A percentile compares a stretch with the other conserved stretches of the same genome.
These are phyloP conservation scores for Anthonomus grandis DNA, from an alignment of 1,140 invertebrate genomes.

Conservation along the genomic window DNA sequence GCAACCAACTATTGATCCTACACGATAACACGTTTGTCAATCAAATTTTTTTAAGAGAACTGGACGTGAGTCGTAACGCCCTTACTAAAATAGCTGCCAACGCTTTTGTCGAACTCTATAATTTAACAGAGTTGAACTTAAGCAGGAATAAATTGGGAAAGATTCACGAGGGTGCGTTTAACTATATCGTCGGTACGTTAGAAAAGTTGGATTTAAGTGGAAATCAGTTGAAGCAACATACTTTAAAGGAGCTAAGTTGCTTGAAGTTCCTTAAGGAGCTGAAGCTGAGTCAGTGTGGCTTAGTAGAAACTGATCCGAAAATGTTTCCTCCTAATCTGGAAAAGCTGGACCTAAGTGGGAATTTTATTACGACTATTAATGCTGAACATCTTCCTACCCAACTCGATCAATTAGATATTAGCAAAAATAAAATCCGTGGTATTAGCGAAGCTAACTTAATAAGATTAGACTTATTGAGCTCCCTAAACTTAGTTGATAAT, in stretches of 20 bases:
- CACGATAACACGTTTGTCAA: slow-evolving; percentile 65
- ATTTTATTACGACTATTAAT: slow-evolving; percentile 56
- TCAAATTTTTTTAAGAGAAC: slow-evolving; percentile 54
- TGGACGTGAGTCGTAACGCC: slow-evolving; percentile 65
- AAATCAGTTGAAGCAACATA: slow-evolving; percentile 52
- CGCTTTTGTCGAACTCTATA: slow-evolving; percentile 64
- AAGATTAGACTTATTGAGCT: slow-evolving; percentile 52
- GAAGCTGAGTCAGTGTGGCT: slow-evolving; percentile 53
- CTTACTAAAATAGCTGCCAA: slow-evolving; percentile 62
- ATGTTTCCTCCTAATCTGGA: slow-evolving; percentile 52
- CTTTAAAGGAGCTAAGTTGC: slow-evolving; percentile 54
- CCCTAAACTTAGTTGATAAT: slow-evolving; percentile 59
- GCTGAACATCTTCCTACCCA: slow-evolving; percentile 55
- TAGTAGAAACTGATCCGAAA: slow-evolving; percentile 44
- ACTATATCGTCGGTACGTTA: slow-evolving; percentile 57
- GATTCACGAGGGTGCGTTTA: slow-evolving; percentile 58
- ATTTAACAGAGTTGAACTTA: slow-evolving; percentile 64
- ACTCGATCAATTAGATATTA: slow-evolving; percentile 60
- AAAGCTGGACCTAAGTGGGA: slow-evolving; percentile 57
- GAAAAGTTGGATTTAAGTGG: slow-evolving; percentile 63
- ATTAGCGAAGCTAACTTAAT: slow-evolving; percentile 57
- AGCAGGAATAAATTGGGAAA: slow-evolving; percentile 68
- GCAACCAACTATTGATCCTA: slow-evolving; percentile 69
- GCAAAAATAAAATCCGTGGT: slow-evolving; percentile 59
- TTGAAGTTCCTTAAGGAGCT: slow-evolving; percentile 57